Conservation (phyloP, 2,888 invertebrate species). For the Hirtodrosophila cameraria region DNA sequence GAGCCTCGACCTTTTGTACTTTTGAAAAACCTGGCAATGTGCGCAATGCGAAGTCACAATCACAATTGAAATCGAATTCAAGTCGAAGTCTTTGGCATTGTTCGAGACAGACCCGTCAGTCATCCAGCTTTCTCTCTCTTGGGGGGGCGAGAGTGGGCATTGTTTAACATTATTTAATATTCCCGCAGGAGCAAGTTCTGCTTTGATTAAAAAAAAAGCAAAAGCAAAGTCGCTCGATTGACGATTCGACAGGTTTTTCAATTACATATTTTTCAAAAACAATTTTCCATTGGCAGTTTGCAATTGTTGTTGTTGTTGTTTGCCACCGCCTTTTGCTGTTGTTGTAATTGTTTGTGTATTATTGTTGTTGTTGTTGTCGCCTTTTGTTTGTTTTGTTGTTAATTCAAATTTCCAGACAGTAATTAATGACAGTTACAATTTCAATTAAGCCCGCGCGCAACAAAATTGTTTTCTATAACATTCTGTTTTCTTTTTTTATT, state of each 20-base stretch:
- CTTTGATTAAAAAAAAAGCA: constrained; percentile 39
- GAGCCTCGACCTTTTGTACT: constrained; percentile 77
- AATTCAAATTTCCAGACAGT: constrained; percentile 82
- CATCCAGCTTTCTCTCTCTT: constrained; percentile 45
- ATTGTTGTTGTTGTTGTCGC: constrained; percentile 45
- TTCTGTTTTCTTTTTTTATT: constrained; percentile 17
- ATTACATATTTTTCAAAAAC: constrained; percentile 59
- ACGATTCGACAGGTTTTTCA: constrained; percentile 77
- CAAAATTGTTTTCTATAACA: constrained; percentile 70
- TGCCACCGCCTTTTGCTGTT: constrained; percentile 22
- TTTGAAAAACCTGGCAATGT: constrained; percentile 25
- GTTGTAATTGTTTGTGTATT: constrained; percentile 41
- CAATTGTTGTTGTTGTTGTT: constrained; percentile 39
- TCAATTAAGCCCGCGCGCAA: constrained; percentile 69
- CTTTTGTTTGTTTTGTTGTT: constrained; percentile 59
- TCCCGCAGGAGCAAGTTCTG: constrained; percentile 35
- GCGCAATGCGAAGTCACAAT: constrained; percentile 45
- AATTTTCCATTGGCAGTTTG: constrained; percentile 37
- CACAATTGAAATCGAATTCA: constrained; percentile 29
- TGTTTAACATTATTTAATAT: constrained; percentile 69
- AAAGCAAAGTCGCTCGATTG: constrained; percentile 48
- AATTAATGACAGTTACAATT: constrained; percentile 84
- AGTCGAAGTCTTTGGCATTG: constrained; percentile 56
- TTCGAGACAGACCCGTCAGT: constrained; percentile 32
- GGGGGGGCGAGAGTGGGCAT: too few species aligned